Percentiles rank a stretch among this genome's conserved stretches.
Conservation (phyloP, 2,797 vertebrate genomes). For the Pipistrellus pipistrellus region DNA sequence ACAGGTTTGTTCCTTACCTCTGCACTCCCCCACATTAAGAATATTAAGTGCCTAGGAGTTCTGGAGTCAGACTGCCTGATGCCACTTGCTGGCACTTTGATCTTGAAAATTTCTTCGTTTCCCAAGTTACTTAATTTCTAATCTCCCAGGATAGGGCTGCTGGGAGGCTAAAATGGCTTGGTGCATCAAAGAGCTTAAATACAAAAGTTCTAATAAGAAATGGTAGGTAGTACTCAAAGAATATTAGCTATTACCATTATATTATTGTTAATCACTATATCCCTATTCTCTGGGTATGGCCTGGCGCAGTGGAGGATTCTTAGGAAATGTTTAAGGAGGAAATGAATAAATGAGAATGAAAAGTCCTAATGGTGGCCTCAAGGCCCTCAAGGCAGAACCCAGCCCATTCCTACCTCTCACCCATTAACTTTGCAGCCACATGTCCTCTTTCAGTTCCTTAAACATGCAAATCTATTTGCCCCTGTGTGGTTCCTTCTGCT, state of each 20-base stretch:
- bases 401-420: neutral
- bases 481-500: neutral
- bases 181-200: neutral
- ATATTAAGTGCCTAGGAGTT: neutral
- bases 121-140: neutral
- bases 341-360: neutral
- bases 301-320: neutral
- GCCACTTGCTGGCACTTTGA: neutral
- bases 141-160: neutral
- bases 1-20: neutral
- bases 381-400: neutral
- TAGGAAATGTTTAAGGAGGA: neutral
- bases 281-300: neutral
- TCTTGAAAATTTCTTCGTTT: constrained; percentile 41
- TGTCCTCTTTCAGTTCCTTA: neutral
- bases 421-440: neutral
- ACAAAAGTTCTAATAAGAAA: constrained; percentile 23
- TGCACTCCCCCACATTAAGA: neutral
- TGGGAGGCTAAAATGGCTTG: neutral
- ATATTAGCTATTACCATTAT: neutral
- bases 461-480: neutral
- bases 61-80: neutral
- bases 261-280: neutral
- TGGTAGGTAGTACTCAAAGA: neutral
- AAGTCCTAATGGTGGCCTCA: neutral